Evolutionary conservation across 92 coral and sea anemone species (phyloP), one percentile per base, ranked within the genome.

Genomic region (Palythoa grandis): DNA sequence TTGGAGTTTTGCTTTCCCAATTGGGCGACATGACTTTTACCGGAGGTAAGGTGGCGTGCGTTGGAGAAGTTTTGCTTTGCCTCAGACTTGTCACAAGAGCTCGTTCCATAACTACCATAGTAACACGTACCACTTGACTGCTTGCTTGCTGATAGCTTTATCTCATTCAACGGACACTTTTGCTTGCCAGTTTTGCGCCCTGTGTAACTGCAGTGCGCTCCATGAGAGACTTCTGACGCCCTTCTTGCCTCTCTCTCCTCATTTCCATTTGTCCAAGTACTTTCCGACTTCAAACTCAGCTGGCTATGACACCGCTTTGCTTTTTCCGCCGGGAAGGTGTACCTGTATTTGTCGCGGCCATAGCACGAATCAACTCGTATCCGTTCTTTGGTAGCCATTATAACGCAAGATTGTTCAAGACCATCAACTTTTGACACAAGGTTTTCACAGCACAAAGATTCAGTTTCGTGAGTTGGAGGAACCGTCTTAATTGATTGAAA

Each of bases 261-360:
- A 5, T 54, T 14, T 23, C 37, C 74, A 53, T 39, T 52, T 52
- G 58, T 83, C 79, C 25, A 65, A 58, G 19, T 54, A 35, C 39
- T 87, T 50, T 83, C 91, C 4, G 93, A 90, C 29, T 29, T 65
- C 79, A 90, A 77, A 48, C 68, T 87, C 16, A 89, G 78, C 23
- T 77, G 83, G 38, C 93, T 90, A 60, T 25, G 88, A 88, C 88
- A 87, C 15, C 83, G 82, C 79, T 52, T 87, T 3, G 86, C 73
- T 83, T 71, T 83, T 38, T 22, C 85, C 39, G 39, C 61, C 22
- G 66, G 38, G n/a, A 48, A 29, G 3, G 16, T 22, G 29, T n/a
- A 4, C 61, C 11, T 74, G 58, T 70, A 22, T 25, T 24, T 2
- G 54, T 25, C 7, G 15, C 47, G 15, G 11, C 58, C 52, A 53